Percentiles rank a stretch among this genome's conserved stretches.
phyloP scores from a whole-genome alignment of 2,113 vertebrate species.

The Phaetusa simplex region DNA sequence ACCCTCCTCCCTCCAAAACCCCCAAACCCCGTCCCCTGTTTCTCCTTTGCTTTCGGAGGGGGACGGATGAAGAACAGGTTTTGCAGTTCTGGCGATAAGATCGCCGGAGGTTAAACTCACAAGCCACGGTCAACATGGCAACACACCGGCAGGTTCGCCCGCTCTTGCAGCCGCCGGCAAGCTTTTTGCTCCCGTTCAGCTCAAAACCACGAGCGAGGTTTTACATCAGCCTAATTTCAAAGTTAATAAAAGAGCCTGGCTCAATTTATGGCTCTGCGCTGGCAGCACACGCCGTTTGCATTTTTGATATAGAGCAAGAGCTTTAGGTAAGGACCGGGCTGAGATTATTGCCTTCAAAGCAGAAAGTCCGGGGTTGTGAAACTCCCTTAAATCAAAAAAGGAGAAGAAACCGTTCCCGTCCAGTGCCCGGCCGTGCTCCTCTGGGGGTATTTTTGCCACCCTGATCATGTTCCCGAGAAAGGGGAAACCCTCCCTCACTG shows the following conservation, averaged over 20 bases:
- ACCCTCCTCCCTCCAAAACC: too few relatives aligned
- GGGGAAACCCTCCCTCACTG: neutral
- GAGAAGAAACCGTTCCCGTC: neutral
- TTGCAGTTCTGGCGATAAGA: neutral
- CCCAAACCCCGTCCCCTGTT: neutral
- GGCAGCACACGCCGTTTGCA: neutral
- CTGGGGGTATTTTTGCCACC: neutral
- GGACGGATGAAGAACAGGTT: neutral
- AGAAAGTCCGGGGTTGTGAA: neutral
- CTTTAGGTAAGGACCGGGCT: neutral
- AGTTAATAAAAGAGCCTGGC: neutral
- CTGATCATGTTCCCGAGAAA: neutral
- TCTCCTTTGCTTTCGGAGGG: neutral
- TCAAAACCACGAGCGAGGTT: neutral
- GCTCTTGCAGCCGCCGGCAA: neutral
- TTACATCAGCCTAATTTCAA: neutral
- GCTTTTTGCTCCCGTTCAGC: neutral
- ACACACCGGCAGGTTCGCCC: too few relatives aligned
- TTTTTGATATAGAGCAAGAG: neutral
- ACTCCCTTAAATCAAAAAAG: neutral
- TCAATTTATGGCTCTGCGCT: neutral
- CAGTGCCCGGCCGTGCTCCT: rapidly evolving
- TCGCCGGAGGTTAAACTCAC: neutral
- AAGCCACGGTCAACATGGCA: neutral
- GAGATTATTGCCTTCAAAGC: neutral